phyloP scores from a whole-genome alignment of 2,113 vertebrate species.

The Euleptes europaea region DNA sequence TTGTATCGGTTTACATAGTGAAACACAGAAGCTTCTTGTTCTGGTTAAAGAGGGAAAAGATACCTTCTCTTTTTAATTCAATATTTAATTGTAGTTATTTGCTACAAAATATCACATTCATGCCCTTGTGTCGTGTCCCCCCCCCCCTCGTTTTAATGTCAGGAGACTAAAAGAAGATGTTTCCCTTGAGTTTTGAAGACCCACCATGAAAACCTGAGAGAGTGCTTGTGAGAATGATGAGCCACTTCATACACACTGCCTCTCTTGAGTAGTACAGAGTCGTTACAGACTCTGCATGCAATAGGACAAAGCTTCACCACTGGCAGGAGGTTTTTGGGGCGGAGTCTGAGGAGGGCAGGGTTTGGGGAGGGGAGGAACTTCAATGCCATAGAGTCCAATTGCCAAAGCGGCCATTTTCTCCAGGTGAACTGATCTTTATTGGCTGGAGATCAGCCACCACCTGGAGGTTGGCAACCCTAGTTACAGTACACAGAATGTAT shows the following conservation, averaged over 20 bases:
- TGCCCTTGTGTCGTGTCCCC: neutral
- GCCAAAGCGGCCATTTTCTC: too few relatives aligned
- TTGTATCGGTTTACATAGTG: neutral
- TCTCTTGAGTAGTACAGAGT: neutral
- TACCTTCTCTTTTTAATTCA: neutral
- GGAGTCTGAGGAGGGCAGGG: too few relatives aligned
- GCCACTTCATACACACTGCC: neutral
- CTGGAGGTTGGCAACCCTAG: too few relatives aligned
- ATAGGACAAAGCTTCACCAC: neutral
- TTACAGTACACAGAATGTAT: neutral
- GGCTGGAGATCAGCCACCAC: too few relatives aligned
- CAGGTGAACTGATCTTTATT: too few relatives aligned
- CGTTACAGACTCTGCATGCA: neutral
- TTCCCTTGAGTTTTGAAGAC: neutral
- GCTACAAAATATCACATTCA: neutral
- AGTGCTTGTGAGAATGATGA: neutral
- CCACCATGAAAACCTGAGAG: neutral
- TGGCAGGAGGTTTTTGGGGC: too few relatives aligned
- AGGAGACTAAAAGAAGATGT: neutral
- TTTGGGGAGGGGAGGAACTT: too few relatives aligned
- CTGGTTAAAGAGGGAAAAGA: neutral
- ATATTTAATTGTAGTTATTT: neutral
- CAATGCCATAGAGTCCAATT: too few relatives aligned
- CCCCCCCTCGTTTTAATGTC: neutral
- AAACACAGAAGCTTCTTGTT: neutral